phyloP scores from a whole-genome alignment of 2,888 invertebrate genomes.

The Rotaria macrura region DNA sequence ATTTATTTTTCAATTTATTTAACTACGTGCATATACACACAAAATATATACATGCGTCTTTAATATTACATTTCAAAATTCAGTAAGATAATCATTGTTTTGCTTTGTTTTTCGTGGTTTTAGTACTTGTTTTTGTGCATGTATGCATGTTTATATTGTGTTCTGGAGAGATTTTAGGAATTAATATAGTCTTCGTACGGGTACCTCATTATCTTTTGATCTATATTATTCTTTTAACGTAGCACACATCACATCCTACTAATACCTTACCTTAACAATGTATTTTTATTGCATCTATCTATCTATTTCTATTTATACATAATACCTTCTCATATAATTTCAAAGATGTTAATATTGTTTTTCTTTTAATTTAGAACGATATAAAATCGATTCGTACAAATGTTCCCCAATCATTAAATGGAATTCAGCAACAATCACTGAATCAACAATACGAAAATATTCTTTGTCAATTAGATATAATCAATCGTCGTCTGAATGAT shows the following conservation, averaged over 20 bases:
- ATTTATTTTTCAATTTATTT: slow-evolving; percentile 1
- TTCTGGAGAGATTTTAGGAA: background rate
- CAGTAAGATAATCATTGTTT: background rate
- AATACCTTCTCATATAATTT: no score
- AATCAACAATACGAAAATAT: background rate
- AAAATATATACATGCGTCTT: background rate
- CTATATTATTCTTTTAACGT: no score
- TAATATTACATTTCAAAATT: background rate
- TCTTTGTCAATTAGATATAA: background rate
- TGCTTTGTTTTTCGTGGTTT: background rate
- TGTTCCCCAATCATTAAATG: background rate
- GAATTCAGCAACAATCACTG: background rate
- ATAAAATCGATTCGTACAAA: background rate
- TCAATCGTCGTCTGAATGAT: background rate
- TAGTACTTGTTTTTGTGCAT: background rate
- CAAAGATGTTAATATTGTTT: no score
- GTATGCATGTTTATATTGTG: background rate
- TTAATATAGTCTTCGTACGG: no score
- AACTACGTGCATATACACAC: background rate
- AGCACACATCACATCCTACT: no score
- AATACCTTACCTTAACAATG: no score
- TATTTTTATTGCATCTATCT: no score
- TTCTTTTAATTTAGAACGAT: background rate
- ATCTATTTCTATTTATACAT: no score
- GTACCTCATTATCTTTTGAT: no score